Evolutionary conservation across 2,888 invertebrate genomes (phyloP), one percentile per base, ranked within the genome.

Genomic region (Nysson spinosus): DNA sequence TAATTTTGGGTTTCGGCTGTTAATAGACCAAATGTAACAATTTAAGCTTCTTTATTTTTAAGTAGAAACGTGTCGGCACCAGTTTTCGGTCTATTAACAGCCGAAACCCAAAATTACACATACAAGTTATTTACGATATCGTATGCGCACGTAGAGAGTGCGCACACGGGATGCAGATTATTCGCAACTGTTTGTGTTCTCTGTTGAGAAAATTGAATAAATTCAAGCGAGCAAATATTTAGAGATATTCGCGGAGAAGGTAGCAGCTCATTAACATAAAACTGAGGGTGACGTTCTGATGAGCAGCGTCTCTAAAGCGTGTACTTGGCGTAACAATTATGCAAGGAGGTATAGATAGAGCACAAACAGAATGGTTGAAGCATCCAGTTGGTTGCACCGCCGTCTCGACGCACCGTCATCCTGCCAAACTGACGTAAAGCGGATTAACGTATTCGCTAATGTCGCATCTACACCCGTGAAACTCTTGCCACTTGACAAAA

Each of bases 271-370:
- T 60, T 60, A 60, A 7, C 54, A 47, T 60, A 28, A 56, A 62
- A 56, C 9, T 35, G 44, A 47, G 40, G 43, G 62, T 44, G n/a
- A n/a, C n/a, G 58, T 58, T 56, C 57, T 62, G 62, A 56, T 56
- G 57, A 62, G 47, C 44, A 42, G 34, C 56, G 43, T 49, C 49
- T 55, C 61, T 43, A 11, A 26, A 56, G 49, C 30, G 42, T 42
- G 37, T 55, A 56, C 43, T 32, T 14, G 43, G 42, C 42, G 30
- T 43, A 43, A 61, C 55, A 61, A 56, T 56, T 61, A 56, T 56
- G 35, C 22, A n/a, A 4, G 39, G 9, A 9, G 3, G 32, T 11
- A 16, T 3, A 16, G 4, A 4, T 34, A 3, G 3, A 3, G 16
- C 9, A 34, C 3, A 34, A n/a, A n/a, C n/a, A n/a, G n/a, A n/a